Conservation (phyloP, 2,888 invertebrate genomes). For the Didymodactylos carnosus region DNA sequence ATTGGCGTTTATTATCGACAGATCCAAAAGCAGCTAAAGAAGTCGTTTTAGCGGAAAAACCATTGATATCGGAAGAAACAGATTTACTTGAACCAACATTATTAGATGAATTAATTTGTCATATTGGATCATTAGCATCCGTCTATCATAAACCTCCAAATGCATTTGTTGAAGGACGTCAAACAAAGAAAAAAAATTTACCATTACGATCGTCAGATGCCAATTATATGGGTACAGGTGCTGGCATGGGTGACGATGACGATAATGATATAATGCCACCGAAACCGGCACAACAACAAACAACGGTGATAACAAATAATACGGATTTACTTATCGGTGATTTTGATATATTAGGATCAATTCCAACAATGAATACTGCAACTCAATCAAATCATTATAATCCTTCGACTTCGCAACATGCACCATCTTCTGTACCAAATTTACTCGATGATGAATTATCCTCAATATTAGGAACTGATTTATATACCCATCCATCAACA, state of each 20-base stretch:
- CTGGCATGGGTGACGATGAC: conserved; percentile 4
- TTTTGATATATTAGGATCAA: conserved; percentile 61
- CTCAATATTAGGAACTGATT: conserved; percentile 48
- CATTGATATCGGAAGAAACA: conserved; percentile 93
- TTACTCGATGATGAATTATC: not conserved
- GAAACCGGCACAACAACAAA: conserved; percentile 18
- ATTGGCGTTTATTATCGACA: conserved; percentile 91
- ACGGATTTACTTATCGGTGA: conserved; percentile 90
- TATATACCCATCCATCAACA: conserved; percentile 42
- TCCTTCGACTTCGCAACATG: not conserved
- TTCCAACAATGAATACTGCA: not conserved
- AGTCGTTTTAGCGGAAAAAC: conserved; percentile 93
- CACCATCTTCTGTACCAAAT: not conserved
- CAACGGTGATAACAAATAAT: conserved; percentile 49
- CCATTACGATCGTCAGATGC: not conserved
- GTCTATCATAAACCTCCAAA: conserved; percentile 98
- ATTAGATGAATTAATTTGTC: conserved; percentile 89
- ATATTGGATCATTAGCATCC: conserved; percentile 87
- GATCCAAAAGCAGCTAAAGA: conserved; percentile 98
- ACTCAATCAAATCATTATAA: not conserved
- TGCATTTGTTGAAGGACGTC: conserved; percentile 69
- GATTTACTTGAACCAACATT: conserved; percentile 89
- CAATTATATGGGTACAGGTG: not conserved
- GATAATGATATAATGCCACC: not conserved
- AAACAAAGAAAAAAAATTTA: not conserved